Base-by-base conservation (phyloP, 2,113 vertebrate species). In the Eidolon helvum region DNA sequence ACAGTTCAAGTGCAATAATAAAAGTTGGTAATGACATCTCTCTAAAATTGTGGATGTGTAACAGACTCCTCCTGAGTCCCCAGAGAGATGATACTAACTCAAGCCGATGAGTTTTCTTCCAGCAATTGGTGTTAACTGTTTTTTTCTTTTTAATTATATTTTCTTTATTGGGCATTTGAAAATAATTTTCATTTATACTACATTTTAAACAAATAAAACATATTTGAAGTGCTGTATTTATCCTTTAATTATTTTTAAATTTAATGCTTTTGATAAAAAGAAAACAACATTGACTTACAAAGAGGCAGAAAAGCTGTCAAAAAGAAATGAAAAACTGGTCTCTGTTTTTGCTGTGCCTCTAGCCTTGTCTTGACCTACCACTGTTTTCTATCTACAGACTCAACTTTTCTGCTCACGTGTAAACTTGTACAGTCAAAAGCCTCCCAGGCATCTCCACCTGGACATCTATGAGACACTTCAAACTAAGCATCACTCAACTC, bases 221-320 rank as follows among this genome's bases (percentile, higher is more conserved):
- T 45, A 74, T 24, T 43, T 61, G 16, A 89, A 65, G 26, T 63
- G 55, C 28, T 86, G 0, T 53, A 63, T 33, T 24, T 96, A 3
- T 66, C 10, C 22, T 94, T 79, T 53, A 83, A 48, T 79, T 85
- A 53, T 21, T 75, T 83, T 30, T 33, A 95, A 78, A 72, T 45
- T 66, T 40, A 78, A 26, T 30, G 11, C 1, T 75, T 93, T 82
- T 92, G 10, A 28, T 24, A 75, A 40, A 79, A 40, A 50, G 28
- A 71, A 55, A 30, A 93, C 5, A 77, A 35, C 1, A 15, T 1
- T 63, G 33, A 28, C 33, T 91, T 75, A 77, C 19, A 63, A 77
- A 77, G 18, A 96, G 21, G 40, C 0, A 10, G 15, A 93, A 79
- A 85, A 69, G 4, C 15, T 87, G 38, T 53, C 55, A 45, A 61